Evolutionary conservation across 2,888 invertebrate species (phyloP).

Genomic region (Nemurella pictetii): DNA sequence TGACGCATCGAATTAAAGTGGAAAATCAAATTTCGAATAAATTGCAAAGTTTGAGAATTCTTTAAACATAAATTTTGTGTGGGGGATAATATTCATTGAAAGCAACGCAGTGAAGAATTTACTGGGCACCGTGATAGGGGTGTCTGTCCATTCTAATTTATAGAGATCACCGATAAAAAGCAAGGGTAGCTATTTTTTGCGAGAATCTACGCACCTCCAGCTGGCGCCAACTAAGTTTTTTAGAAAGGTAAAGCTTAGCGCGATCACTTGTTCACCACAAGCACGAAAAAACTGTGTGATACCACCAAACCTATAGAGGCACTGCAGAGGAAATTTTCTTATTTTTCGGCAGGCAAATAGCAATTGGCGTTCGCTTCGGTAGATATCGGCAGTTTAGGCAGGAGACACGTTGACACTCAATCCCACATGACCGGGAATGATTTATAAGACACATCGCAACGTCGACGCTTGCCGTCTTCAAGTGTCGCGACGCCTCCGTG

Average conservation of each 20-base stretch:
- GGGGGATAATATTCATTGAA: slow-evolving; percentile 15
- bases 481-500: background rate
- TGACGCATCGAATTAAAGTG: slow-evolving; percentile 32
- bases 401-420: slow-evolving; percentile 1
- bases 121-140: background rate
- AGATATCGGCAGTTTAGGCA: background rate
- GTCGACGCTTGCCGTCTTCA: slow-evolving; percentile 1
- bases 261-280: too few species aligned
- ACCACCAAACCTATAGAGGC: background rate
- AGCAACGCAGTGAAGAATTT: background rate
- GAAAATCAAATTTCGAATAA: slow-evolving; percentile 31
- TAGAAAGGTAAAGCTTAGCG: too few species aligned
- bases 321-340: background rate
- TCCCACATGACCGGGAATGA: slow-evolving; percentile 28
- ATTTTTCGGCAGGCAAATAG: background rate
- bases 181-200: background rate
- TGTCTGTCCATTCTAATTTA: slow-evolving; percentile 2
- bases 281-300: too few species aligned
- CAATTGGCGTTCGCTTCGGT: background rate
- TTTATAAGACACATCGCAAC: slow-evolving; percentile 18
- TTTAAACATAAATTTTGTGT: slow-evolving; percentile 24
- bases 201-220: too few species aligned
- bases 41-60: slow-evolving; percentile 20
- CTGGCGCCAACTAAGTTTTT: too few species aligned
- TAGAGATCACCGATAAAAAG: background rate